Percentiles rank a stretch among this genome's conserved stretches.
Evolutionary conservation across 1,140 invertebrate species (phyloP).

Genomic region (Mycetomoellerius zeteki): DNA sequence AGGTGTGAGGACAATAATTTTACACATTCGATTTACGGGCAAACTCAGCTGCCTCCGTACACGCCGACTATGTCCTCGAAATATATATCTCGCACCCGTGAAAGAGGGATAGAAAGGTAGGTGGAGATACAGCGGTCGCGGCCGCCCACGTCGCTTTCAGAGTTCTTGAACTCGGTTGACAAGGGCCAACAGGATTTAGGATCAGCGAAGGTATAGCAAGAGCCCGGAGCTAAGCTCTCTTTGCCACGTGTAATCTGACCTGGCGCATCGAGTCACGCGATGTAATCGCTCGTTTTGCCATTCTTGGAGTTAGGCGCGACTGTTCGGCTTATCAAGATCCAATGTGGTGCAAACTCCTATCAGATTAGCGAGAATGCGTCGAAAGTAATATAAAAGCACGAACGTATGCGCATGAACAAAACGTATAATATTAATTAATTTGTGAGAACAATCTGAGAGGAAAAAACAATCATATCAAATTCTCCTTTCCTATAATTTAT

Average conservation of each 20-base stretch:
- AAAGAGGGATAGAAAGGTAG: conserved; percentile 17
- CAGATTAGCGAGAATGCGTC: conserved; percentile 2
- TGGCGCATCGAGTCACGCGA: conserved; percentile 71
- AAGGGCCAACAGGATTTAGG: conserved; percentile 72
- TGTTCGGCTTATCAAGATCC: conserved; percentile 3
- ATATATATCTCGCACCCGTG: conserved; percentile 40
- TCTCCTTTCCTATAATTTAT: neutral
- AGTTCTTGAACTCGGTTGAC: conserved; percentile 67
- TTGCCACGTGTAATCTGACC: conserved; percentile 72
- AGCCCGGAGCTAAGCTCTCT: conserved; percentile 29
- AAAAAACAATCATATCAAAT: neutral
- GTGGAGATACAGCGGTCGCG: conserved; percentile 36
- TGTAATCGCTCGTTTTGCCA: conserved; percentile 63
- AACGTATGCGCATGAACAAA: neutral
- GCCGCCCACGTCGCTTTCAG: conserved; percentile 71
- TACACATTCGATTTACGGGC: conserved; percentile 71
- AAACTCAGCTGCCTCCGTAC: conserved; percentile 34
- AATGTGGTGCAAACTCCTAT: neutral
- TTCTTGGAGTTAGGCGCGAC: conserved; percentile 40
- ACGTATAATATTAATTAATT: neutral
- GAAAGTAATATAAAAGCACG: neutral
- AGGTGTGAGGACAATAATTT: conserved; percentile 67
- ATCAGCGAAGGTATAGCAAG: conserved; percentile 56
- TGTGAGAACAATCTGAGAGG: neutral
- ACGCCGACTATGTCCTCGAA: conserved; percentile 31